Percentiles rank a stretch among this genome's conserved stretches.
Evolutionary conservation across 2,113 vertebrate genomes (phyloP).

Genomic region (Mus spicilegus): DNA sequence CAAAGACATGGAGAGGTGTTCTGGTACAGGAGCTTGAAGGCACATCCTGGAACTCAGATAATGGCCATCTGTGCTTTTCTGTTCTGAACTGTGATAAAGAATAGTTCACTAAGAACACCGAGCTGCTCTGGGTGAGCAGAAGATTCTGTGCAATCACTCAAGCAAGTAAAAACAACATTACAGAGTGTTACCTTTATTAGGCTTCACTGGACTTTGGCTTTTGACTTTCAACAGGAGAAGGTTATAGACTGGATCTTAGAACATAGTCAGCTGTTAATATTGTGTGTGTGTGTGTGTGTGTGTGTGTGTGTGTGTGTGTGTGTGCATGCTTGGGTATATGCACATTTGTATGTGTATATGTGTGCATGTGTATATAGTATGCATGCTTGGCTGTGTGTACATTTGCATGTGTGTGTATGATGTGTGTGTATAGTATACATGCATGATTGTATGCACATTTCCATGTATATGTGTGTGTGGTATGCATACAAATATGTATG

Average conservation of each 20-base stretch:
- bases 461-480: too few relatives aligned
- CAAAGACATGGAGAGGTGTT: background rate
- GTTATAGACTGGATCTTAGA: background rate
- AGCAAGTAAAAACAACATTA: background rate
- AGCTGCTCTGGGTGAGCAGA: background rate
- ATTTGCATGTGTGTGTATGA: too few relatives aligned
- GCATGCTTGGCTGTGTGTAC: too few relatives aligned
- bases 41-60: background rate
- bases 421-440: too few relatives aligned
- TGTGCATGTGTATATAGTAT: background rate
- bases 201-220: slow-evolving; percentile 5
- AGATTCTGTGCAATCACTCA: slow-evolving; percentile 11
- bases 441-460: too few relatives aligned
- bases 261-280: background rate
- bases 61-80: background rate
- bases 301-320: too few relatives aligned
- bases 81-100: slow-evolving; percentile 32
- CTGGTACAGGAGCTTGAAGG: background rate
- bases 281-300: too few relatives aligned
- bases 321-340: too few relatives aligned
- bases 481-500: too few relatives aligned
- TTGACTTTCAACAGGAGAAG: slow-evolving; percentile 5
- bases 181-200: background rate
- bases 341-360: too few relatives aligned
- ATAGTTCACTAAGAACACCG: background rate